Evolutionary conservation across 2,797 vertebrate genomes (phyloP), one percentile per base, ranked within the genome.

Genomic region (Pangasius djambal): DNA sequence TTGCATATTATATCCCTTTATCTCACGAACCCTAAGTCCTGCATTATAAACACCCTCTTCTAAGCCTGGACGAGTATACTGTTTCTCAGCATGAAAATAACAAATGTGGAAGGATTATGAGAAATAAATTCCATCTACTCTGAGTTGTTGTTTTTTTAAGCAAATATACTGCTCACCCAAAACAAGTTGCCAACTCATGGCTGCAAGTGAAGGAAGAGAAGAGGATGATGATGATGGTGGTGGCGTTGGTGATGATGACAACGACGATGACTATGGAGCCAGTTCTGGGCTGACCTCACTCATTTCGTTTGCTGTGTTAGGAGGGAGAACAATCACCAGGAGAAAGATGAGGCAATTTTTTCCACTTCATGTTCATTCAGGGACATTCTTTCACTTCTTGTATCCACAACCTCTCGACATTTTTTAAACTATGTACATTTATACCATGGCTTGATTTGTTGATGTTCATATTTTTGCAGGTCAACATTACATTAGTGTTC

Each of bases 371-470:
- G 28, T 84, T 67, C 82, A 84, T 50, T 84, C 44, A 34, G 13
- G 18, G 9, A 79, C 55, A 70, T 88, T 77, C 55, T 85, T 78
- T 83, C 44, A 72, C 40, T 83, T 82, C 44, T 67, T 79, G 8
- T 84, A 67, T 82, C 31, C 89, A 40, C 34, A 87, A 85, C 25
- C 10, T 88, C 31, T 83, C 28, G 44, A 15, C 34, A 37, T 83
- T 85, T 82, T 55, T 88, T 91, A 88, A 88, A 89, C 88, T 94
- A 94, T 94, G 74, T 93, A 95, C 92, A 95, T 48, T 93, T 92
- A 92, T 92, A 93, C 89, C 89, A 95, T 93, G 93, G 92, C 94
- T 95, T 94, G 37, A 20, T 85, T 81, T 90, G 70, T 67, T 88
- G 91, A 70, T 40, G 40, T 52, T 69, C 44, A 44, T n/a, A 4